Base-by-base conservation (phyloP, 2,797 vertebrate species). In the Cygnus olor region DNA sequence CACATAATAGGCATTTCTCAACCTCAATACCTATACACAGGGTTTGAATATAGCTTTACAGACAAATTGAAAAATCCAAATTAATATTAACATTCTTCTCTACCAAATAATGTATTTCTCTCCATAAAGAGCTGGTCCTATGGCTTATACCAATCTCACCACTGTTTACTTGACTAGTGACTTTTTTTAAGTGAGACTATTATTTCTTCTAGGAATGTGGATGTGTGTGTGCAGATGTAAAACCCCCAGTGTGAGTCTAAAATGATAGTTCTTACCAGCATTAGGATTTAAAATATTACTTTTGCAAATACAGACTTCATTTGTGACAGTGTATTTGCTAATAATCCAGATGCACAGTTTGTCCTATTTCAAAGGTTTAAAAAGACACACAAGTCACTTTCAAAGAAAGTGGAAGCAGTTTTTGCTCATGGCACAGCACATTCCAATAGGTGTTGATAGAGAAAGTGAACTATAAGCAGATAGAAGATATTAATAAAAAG, bases 381-480 rank as follows among this genome's bases (percentile, higher is more conserved):
- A 60, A 51, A 88, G 76, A 93, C 1, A 96, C 77, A 96, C 27
- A 72, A 81, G 65, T 53, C 85, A 94, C 95, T 85, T 93, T 97
- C 86, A 96, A 96, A 96, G 85, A 93, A 96, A 85, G 94, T 79
- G 18, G 61, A 94, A 96, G 74, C 87, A 95, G 97, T 94, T 90
- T 96, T 78, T 82, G 90, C 94, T 96, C 71, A 54, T 95, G 96
- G 95, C 82, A 92, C 40, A 94, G 71, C 57, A 92, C 81, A 95
- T 94, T 95, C 70, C 89, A 80, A 47, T 22, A 47, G 45, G 20
- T 47, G 45, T 47, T 47, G 45, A 47, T 22, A 47, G 45, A 22
- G 21, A 47, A 47, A 47, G 11, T 22, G 45, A 47, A 47, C 45
- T 47, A 22, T 12, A 86, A 88, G 63, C 63, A 88, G 91, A 77